Evolutionary conservation across 2,888 invertebrate genomes (phyloP).

Genomic region (Hemistola chrysoprasaria): DNA sequence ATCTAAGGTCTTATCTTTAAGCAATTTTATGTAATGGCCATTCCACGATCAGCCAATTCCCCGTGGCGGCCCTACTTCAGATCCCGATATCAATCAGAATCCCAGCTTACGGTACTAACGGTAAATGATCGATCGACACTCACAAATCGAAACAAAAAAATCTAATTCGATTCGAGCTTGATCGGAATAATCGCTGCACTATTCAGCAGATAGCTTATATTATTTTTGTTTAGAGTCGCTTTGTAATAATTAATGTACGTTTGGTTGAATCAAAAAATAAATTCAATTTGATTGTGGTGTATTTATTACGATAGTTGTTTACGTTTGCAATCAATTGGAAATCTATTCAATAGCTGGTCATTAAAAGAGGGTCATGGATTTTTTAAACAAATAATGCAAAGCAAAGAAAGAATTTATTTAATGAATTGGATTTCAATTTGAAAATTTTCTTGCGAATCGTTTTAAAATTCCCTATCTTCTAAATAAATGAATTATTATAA

Average conservation of each 20-base stretch:
- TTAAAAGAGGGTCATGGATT: too few relatives aligned
- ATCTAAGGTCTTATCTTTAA: neutral
- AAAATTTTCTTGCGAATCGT: too few relatives aligned
- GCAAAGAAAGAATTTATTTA: too few relatives aligned
- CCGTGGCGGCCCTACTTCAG: constrained; percentile 40
- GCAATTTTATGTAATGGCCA: constrained; percentile 6
- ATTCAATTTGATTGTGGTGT: constrained; percentile 37
- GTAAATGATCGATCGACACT: constrained; percentile 65
- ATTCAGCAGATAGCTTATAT: constrained; percentile 34
- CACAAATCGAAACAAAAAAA: constrained; percentile 63
- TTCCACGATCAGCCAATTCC: constrained; percentile 18
- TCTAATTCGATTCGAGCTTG: constrained; percentile 56
- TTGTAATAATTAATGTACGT: constrained; percentile 49
- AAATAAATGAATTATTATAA: too few relatives aligned
- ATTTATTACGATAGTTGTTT: constrained; percentile 24
- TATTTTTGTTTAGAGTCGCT: constrained; percentile 50
- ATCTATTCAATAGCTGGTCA: constrained; percentile 22
- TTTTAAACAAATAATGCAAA: too few relatives aligned
- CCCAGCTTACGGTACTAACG: constrained; percentile 71
- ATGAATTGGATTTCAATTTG: too few relatives aligned
- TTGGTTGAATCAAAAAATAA: constrained; percentile 35
- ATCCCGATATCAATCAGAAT: constrained; percentile 64
- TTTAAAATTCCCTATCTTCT: too few relatives aligned
- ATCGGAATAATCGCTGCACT: constrained; percentile 65
- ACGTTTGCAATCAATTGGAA: constrained; percentile 31